phyloP scores from a whole-genome alignment of 2,888 invertebrate species.

The Eilema depressum region DNA sequence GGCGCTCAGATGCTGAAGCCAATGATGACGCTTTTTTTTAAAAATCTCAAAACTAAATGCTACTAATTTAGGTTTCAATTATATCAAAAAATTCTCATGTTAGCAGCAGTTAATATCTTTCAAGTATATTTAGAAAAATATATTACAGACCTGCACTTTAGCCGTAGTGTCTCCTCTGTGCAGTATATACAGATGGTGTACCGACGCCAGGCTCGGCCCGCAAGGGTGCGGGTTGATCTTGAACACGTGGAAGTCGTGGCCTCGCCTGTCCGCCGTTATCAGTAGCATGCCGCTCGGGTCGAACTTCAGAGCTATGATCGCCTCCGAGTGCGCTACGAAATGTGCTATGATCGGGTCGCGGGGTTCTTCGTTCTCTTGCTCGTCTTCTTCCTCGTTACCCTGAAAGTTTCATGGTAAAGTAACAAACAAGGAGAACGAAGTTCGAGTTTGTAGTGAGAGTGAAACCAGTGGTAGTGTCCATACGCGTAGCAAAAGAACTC shows the following conservation, averaged over 20 bases:
- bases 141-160: slow-evolving; percentile 90
- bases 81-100: no score
- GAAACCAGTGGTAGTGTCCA: no score
- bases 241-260: slow-evolving; percentile 98
- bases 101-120: no score
- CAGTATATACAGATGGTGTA: slow-evolving; percentile 97
- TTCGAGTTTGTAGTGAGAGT: no score
- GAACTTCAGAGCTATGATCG: slow-evolving; percentile 95
- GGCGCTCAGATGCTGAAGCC: no score
- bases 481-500: no score
- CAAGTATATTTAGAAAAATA: neutral
- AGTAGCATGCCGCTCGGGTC: slow-evolving; percentile 96
- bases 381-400: slow-evolving; percentile 85
- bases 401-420: slow-evolving; percentile 38
- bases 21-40: no score
- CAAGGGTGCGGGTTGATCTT: slow-evolving; percentile 97
- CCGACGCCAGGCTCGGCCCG: slow-evolving; percentile 94
- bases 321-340: slow-evolving; percentile 95
- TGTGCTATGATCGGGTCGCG: slow-evolving; percentile 94
- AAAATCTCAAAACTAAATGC: no score
- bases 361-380: slow-evolving; percentile 88
- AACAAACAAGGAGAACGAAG: no score
- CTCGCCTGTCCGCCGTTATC: slow-evolving; percentile 96
- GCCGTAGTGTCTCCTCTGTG: slow-evolving; percentile 98
- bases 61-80: no score